Percentiles rank a stretch among this genome's conserved stretches.
phyloP scores from a whole-genome alignment of 2,113 vertebrate genomes.

The human region DNA sequence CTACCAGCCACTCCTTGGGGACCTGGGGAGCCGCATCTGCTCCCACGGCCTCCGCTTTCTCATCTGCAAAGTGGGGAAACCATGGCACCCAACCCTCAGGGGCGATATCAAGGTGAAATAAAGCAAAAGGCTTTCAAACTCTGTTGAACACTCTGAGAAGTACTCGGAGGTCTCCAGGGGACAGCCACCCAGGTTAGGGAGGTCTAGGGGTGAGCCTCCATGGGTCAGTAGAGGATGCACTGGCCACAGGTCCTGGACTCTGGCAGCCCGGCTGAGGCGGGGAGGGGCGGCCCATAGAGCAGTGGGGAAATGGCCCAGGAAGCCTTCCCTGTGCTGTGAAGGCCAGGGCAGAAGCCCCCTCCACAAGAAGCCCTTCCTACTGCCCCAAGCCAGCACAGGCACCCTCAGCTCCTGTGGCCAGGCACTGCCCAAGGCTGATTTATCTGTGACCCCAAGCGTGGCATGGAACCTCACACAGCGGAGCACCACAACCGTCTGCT shows the following conservation, averaged over 20 bases:
- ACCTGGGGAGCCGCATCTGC: neutral
- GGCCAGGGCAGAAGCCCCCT: no score
- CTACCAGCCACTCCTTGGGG: neutral
- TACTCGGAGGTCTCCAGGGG: neutral
- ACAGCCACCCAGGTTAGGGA: neutral
- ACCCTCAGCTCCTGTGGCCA: neutral
- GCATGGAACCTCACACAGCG: neutral
- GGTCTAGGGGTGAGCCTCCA: neutral
- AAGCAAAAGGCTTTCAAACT: neutral
- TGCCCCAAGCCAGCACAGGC: neutral
- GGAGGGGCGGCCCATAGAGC: neutral
- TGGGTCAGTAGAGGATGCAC: accelerated
- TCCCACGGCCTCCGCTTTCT: no score
- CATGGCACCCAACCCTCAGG: neutral
- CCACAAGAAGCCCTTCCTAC: neutral
- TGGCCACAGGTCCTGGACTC: no score
- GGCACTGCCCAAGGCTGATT: accelerated
- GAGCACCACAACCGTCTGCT: accelerated
- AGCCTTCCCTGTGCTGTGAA: neutral
- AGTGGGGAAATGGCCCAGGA: neutral
- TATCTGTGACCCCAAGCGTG: neutral
- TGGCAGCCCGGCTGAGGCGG: neutral
- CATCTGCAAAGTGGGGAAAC: neutral
- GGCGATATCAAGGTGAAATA: accelerated
- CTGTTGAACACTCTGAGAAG: accelerated